Evolutionary conservation across 2,888 invertebrate genomes (phyloP).

Genomic region (Lepidocyrtoides sp.): DNA sequence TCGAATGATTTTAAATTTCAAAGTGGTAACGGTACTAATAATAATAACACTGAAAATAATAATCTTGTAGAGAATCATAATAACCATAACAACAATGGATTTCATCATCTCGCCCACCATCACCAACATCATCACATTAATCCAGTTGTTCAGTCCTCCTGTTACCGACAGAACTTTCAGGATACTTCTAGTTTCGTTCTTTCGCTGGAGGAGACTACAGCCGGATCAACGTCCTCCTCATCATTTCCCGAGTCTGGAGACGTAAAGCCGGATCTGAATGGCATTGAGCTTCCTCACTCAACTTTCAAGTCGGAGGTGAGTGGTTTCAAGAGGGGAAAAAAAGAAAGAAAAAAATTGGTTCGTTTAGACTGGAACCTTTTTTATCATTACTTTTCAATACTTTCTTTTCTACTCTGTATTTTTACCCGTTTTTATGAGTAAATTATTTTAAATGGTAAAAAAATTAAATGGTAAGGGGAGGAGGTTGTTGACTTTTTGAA

Average conservation of each 20-base stretch:
- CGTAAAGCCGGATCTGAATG: slow-evolving; percentile 67
- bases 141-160: slow-evolving; percentile 3
- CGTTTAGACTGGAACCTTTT: too few species aligned
- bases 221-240: slow-evolving; percentile 60
- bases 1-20: slow-evolving; percentile 28
- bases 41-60: slow-evolving; percentile 26
- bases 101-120: slow-evolving; percentile 10
- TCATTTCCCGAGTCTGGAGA: slow-evolving; percentile 60
- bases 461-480: too few species aligned
- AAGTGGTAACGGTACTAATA: background rate
- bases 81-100: slow-evolving; percentile 33
- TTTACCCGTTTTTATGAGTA: too few species aligned
- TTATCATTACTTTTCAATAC: too few species aligned
- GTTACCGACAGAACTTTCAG: slow-evolving; percentile 44
- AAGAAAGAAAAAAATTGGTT: too few species aligned
- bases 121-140: slow-evolving; percentile 49
- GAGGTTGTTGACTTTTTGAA: too few species aligned
- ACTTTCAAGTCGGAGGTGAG: slow-evolving; percentile 82
- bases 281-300: slow-evolving; percentile 77
- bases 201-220: slow-evolving; percentile 16
- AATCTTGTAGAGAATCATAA: slow-evolving; percentile 17
- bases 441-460: too few species aligned
- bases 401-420: too few species aligned
- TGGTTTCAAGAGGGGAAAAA: background rate
- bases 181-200: slow-evolving; percentile 16